These are phyloP conservation scores for Lysandra coridon DNA, from an alignment of 2,888 invertebrate genomes.

Conservation along the genomic window DNA sequence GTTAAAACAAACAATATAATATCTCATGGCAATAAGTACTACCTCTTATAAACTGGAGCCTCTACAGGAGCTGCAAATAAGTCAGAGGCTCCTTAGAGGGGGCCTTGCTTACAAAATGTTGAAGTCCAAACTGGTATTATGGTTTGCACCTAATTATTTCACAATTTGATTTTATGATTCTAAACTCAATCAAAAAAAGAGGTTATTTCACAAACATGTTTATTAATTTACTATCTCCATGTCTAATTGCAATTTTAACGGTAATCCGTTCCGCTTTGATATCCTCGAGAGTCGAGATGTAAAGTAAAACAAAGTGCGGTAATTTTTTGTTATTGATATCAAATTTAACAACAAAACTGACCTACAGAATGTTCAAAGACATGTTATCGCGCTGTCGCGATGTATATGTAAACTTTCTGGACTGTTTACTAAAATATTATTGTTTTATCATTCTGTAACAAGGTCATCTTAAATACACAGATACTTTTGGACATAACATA, in stretches of 20 bases:
- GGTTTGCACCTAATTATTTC: not conserved
- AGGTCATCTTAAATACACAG: not conserved
- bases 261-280: not conserved
- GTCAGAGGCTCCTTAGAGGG: too few species aligned
- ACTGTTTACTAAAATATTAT: not conserved
- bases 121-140: not conserved
- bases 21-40: too few species aligned
- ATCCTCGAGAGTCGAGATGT: not conserved
- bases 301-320: not conserved
- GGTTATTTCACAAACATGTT: not conserved
- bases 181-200: not conserved
- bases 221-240: not conserved
- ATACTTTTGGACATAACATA: too few species aligned
- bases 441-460: not conserved
- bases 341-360: not conserved
- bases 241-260: not conserved
- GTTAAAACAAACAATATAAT: too few species aligned
- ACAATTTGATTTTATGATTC: not conserved
- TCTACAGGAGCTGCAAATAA: too few species aligned
- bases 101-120: not conserved
- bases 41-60: too few species aligned
- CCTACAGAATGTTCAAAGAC: not conserved
- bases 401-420: not conserved
- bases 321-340: not conserved
- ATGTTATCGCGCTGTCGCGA: not conserved